A percentile compares a stretch with the other conserved stretches of the same genome.
Conservation (phyloP, 2,113 vertebrate genomes). For the Vanacampus margaritifer region DNA sequence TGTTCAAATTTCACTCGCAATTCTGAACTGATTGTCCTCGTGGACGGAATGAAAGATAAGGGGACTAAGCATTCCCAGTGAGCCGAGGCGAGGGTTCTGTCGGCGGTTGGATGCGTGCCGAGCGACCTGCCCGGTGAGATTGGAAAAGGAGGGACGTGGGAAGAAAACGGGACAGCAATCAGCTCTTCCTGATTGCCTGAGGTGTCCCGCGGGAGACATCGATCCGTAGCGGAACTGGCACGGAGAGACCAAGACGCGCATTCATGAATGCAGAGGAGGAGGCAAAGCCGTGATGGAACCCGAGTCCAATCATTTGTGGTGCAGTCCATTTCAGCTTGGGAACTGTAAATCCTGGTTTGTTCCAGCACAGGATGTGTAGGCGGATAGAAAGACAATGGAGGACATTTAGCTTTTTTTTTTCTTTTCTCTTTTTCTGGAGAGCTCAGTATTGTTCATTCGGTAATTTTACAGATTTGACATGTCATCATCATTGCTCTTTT, state of each 20-base stretch:
- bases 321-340: too few relatives aligned
- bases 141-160: slow-evolving; percentile 49
- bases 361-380: too few relatives aligned
- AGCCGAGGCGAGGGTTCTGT: slow-evolving; percentile 6
- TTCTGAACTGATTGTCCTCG: neutral
- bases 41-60: neutral
- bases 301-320: too few relatives aligned
- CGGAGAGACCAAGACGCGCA: slow-evolving; percentile 13
- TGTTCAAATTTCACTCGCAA: too few relatives aligned
- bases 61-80: neutral
- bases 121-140: slow-evolving; percentile 42
- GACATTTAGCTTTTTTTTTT: too few relatives aligned
- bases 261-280: slow-evolving; percentile 48
- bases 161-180: slow-evolving; percentile 64
- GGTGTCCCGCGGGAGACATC: slow-evolving; percentile 48
- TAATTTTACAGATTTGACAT: too few relatives aligned
- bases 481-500: too few relatives aligned
- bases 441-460: too few relatives aligned
- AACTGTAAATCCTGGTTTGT: too few relatives aligned
- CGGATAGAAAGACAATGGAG: too few relatives aligned
- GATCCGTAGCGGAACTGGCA: slow-evolving; percentile 37
- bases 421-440: too few relatives aligned
- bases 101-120: slow-evolving; percentile 24
- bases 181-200: slow-evolving; percentile 70
- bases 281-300: slow-evolving; percentile 21